Percentiles rank a stretch among this genome's conserved stretches.
Conservation (phyloP, 2,113 vertebrate species). For the Martes martes region DNA sequence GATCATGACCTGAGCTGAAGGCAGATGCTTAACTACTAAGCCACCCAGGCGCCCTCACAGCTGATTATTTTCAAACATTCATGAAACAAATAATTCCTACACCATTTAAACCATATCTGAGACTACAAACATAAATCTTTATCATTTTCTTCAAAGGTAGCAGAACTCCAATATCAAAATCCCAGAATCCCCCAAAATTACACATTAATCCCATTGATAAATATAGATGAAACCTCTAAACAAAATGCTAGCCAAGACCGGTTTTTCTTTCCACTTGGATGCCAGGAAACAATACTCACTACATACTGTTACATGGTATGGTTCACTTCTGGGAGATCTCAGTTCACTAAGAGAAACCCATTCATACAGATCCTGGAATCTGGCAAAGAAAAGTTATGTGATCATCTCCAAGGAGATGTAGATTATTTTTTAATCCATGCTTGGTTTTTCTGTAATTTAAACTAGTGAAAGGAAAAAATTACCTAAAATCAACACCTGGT, state of each 20-base stretch:
- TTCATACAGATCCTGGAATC: background rate
- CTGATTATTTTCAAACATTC: background rate
- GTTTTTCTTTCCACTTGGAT: background rate
- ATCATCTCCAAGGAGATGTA: background rate
- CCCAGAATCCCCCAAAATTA: background rate
- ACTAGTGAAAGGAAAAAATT: background rate
- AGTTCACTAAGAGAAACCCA: background rate
- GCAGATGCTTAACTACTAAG: too few relatives aligned
- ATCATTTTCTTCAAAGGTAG: background rate
- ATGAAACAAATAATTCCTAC: background rate
- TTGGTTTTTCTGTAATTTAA: background rate
- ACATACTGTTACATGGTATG: fast-evolving
- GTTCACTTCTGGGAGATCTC: background rate
- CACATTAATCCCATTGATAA: background rate
- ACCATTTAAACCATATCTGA: background rate
- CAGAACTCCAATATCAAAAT: background rate
- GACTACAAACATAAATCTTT: background rate
- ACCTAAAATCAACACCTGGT: background rate
- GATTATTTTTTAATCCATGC: background rate
- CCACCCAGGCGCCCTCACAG: too few relatives aligned
- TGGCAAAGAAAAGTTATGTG: background rate
- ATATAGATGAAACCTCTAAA: background rate
- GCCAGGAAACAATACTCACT: background rate
- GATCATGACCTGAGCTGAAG: too few relatives aligned
- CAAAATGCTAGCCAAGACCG: background rate